Base-by-base conservation (phyloP, 2,888 invertebrate species). In the Hyposoter didymator region DNA sequence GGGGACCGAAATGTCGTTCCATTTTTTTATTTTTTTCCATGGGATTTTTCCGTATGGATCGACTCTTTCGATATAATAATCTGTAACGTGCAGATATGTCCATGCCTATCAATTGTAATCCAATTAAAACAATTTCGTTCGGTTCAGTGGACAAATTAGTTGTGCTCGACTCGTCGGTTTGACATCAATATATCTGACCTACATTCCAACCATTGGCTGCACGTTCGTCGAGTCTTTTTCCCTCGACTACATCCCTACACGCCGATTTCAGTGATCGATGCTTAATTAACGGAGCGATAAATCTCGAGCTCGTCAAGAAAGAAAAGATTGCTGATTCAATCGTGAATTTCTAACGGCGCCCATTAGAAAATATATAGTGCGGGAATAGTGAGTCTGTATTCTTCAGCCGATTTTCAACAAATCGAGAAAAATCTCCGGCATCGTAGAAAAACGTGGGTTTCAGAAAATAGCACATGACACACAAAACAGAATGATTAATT, bases 171-270 rank as follows among this genome's bases (percentile, higher is more conserved):
- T 52, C 74, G 78, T 85, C 75, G 84, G 14, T 78, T 82, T 75
- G 74, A 78, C 82, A 82, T 82, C 69, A 66, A 82, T 78, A 82
- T 79, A 55, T 70, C 43, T 82, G 85, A 85, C 75, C 85, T 66
- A 72, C 17, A 79, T 82, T 55, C 43, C 62, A 6, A 32, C 32
- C 35, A 28, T 62, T 49, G 35, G 12, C 32, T 45, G 19, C 35
- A 35, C n/a, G 52, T 70, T 64, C 52, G 45, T 72, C 52, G 64
- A 17, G 32, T 43, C 14, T 59, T 69, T 55, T 28, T 43, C n/a
- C 8, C 14, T 75, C 39, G 12, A 28, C 22, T 64, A 67, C 8
- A 67, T 14, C 28, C 8, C 59, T 4, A 22, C 17, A 45, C 32
- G 55, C 59, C 59, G 66, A 47, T 69, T 67, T 43, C 55, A 22